phyloP scores from a whole-genome alignment of 2,797 vertebrate species.

The Spheniscus humboldti region DNA sequence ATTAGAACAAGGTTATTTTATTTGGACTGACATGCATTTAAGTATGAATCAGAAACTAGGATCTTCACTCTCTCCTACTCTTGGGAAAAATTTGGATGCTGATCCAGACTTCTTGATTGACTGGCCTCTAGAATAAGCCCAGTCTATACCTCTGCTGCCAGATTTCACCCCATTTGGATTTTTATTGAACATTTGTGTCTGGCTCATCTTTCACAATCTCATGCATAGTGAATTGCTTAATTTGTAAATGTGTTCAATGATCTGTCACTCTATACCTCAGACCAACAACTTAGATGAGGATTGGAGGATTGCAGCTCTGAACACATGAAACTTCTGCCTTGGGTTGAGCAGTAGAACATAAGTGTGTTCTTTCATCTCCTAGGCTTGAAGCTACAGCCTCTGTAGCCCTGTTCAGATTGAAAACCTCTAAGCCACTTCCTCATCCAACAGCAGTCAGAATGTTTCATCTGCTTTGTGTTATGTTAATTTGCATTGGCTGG shows the following conservation, averaged over 20 bases:
- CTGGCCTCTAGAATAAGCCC: neutral
- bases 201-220: neutral
- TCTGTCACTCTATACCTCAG: neutral
- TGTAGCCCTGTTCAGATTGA: neutral
- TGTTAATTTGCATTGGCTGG: neutral
- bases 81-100: neutral
- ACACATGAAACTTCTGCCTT: neutral
- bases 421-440: neutral
- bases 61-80: neutral
- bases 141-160: neutral
- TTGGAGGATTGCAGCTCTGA: neutral
- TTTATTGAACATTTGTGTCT: neutral
- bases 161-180: neutral
- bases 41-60: neutral
- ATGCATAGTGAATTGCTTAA: neutral
- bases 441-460: neutral
- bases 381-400: neutral
- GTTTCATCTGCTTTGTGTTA: neutral
- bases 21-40: neutral
- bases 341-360: neutral
- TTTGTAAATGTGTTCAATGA: conserved; percentile 5
- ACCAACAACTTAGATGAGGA: neutral
- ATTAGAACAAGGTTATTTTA: conserved; percentile 27
- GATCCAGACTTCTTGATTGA: neutral
- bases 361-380: neutral